A percentile compares a stretch with the other conserved stretches of the same genome.
phyloP scores from a whole-genome alignment of 2,113 vertebrate species.

The Mellivora capensis region DNA sequence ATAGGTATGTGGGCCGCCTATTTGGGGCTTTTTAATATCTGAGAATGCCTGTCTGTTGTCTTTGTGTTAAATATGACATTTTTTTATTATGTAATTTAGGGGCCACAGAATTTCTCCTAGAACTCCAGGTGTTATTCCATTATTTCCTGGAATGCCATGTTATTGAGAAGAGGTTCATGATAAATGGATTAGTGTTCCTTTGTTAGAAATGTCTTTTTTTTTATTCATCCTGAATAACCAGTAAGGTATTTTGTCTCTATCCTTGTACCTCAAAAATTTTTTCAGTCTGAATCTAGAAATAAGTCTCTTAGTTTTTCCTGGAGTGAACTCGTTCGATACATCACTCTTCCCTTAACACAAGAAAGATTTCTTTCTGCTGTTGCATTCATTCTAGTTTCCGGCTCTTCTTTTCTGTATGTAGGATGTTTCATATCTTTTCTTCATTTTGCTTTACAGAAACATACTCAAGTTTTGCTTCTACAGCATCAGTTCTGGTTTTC shows the following conservation, averaged over 20 bases:
- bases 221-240: neutral
- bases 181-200: conserved; percentile 21
- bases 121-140: neutral
- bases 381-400: neutral
- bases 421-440: neutral
- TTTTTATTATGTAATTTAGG: neutral
- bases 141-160: conserved; percentile 27
- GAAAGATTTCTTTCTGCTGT: neutral
- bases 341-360: neutral
- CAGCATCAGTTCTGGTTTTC: neutral
- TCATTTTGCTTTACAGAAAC: neutral
- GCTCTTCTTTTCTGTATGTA: neutral
- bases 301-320: conserved; percentile 19
- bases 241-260: conserved; percentile 4
- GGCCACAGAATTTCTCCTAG: neutral
- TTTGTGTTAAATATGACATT: neutral
- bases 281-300: neutral
- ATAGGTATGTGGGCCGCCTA: neutral
- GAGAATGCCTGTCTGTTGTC: neutral
- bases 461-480: neutral
- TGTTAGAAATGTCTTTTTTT: conserved; percentile 23
- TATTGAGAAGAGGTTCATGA: neutral
- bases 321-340: neutral
- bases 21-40: neutral
- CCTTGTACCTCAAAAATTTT: neutral